phyloP scores from a whole-genome alignment of 2,797 vertebrate genomes.

The Megalops cyprinoides region DNA sequence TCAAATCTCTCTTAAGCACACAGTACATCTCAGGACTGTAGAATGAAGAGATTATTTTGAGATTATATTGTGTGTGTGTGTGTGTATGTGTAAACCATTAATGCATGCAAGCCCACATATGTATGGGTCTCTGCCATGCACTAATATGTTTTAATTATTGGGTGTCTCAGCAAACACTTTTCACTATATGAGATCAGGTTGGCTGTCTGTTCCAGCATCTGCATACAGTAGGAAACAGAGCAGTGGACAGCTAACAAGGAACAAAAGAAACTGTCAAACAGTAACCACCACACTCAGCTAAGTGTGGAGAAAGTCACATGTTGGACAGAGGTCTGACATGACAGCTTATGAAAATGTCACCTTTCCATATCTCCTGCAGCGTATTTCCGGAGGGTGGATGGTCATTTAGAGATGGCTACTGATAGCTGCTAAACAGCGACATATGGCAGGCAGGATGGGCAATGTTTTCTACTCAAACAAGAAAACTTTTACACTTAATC shows the following conservation, averaged over 20 bases:
- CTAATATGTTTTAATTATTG: neutral
- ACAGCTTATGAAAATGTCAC: slow-evolving; percentile 1
- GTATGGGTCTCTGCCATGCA: neutral
- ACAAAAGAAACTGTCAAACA: neutral
- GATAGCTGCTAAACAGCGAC: neutral
- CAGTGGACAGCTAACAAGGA: neutral
- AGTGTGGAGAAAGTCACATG: too few relatives aligned
- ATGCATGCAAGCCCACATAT: neutral
- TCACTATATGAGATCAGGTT: neutral
- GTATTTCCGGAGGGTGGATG: neutral
- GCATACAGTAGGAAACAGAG: neutral
- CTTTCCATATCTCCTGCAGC: neutral
- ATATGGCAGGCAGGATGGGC: too few relatives aligned
- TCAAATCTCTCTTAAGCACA: too few relatives aligned
- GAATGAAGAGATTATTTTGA: too few relatives aligned
- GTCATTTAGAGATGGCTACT: slow-evolving; percentile 3
- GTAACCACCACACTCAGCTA: neutral
- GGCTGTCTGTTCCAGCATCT: neutral
- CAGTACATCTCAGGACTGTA: too few relatives aligned
- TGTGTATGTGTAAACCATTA: neutral
- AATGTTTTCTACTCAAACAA: too few relatives aligned
- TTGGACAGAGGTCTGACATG: too few relatives aligned
- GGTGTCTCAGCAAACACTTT: too few relatives aligned
- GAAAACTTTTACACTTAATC: too few relatives aligned
- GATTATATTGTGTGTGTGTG: too few relatives aligned